phyloP scores from a whole-genome alignment of 2,888 invertebrate species.

The Pasiphila rectangulata region DNA sequence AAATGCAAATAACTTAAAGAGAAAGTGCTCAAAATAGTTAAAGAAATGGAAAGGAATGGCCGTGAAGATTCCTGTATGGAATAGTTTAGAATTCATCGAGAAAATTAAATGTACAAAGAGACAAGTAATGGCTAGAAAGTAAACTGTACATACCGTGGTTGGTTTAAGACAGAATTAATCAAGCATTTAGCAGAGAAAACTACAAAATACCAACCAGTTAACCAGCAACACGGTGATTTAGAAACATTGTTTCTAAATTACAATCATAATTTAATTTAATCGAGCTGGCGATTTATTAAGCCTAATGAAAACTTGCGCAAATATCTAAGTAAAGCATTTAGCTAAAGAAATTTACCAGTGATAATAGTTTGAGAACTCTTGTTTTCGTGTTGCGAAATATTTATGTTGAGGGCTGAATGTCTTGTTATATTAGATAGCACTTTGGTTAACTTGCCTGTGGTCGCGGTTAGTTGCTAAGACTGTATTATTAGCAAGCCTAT shows the following conservation, averaged over 20 bases:
- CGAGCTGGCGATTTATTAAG: slow-evolving; percentile 25
- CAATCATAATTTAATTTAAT: slow-evolving; percentile 29
- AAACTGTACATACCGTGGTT: slow-evolving; percentile 12
- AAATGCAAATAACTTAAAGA: too few relatives aligned
- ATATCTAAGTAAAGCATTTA: slow-evolving; percentile 23
- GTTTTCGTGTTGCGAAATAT: slow-evolving; percentile 11
- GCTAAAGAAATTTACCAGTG: slow-evolving; percentile 7
- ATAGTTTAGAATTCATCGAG: slow-evolving; percentile 8
- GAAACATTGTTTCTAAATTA: slow-evolving; percentile 13
- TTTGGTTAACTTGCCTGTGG: slow-evolving; percentile 4
- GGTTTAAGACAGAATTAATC: slow-evolving; percentile 19
- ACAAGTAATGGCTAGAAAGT: slow-evolving; percentile 24
- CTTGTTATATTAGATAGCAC: slow-evolving; percentile 9
- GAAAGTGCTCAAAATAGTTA: slow-evolving; percentile 2
- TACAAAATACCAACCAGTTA: slow-evolving; percentile 14
- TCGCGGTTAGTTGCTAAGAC: slow-evolving; percentile 33
- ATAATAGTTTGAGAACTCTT: slow-evolving; percentile 11
- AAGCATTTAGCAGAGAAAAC: slow-evolving; percentile 20
- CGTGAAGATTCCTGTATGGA: slow-evolving; percentile 12
- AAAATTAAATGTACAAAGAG: slow-evolving; percentile 16
- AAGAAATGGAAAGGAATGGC: slow-evolving; percentile 4
- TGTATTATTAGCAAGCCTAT: slow-evolving; percentile 44
- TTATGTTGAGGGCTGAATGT: not conserved
- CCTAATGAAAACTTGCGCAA: slow-evolving; percentile 29
- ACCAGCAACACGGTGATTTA: slow-evolving; percentile 12